Evolutionary conservation across 92 coral and sea anemone genomes (phyloP), one percentile per base, ranked within the genome.

Genomic region (Siderastrea siderea): DNA sequence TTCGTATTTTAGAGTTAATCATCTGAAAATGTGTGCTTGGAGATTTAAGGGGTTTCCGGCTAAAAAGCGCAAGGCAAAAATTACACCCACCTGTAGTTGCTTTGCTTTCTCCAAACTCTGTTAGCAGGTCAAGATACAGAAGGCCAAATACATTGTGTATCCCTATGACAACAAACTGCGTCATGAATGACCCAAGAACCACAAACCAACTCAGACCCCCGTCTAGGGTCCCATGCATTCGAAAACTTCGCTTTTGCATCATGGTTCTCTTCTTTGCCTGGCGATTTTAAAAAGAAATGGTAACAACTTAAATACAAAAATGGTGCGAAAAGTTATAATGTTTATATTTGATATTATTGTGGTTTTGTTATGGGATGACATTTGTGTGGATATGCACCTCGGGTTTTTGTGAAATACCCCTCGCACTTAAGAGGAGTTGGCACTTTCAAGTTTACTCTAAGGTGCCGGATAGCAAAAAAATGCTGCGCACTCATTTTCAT

Each of bases 141-240:
- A 93, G 79, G 43, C 98, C 98, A 65, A 95, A 95, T 2, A 93
- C 90, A 51, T 93, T 90, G 55, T 95, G 94, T 13, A 90, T 88
- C 53, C 98, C 98, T 80, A 95, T 62, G 3, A 93, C 92, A 9
- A 85, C 87, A 47, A 93, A 90, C 90, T 93, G 96, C 54, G 91
- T 81, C 83, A 95, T 71, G 54, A 95, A 95, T 3, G 98, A 93
- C 0, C 93, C 91, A 3, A 93, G 76, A 17, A 93, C 98, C 14
- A 94, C 83, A 17, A 95, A 72, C 98, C 98, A 95, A 86, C 98
- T 93, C n/a, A 91, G 77, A 66, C 98, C 98, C 7, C 98, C 98
- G 64, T 95, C 98, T 19, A 90, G 93, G 50, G 61, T 78, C 26
- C 89, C 96, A 44, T 75, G 90, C 19, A 71, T 60, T 47, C 69